Conservation (phyloP, 2,888 invertebrate genomes). For the Monopis laevigella region DNA sequence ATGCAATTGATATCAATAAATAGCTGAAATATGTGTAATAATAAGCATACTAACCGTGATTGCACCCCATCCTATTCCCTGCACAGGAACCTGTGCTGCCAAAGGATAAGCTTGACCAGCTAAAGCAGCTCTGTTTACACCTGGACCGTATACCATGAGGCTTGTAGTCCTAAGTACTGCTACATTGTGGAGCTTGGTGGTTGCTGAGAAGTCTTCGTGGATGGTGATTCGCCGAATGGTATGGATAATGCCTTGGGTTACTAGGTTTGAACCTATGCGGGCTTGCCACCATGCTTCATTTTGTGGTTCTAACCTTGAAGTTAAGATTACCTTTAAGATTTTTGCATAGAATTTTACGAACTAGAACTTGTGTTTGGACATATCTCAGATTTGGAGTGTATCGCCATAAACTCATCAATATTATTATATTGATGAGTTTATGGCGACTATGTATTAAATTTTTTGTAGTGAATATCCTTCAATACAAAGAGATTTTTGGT, state of each 20-base stretch:
- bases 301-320: no score
- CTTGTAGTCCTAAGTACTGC: slow-evolving; percentile 35
- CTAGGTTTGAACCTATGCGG: slow-evolving; percentile 35
- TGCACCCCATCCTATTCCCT: slow-evolving; percentile 47
- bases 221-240: slow-evolving; percentile 31
- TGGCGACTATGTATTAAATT: no score
- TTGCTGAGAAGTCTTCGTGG: slow-evolving; percentile 29
- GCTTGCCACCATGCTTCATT: slow-evolving; percentile 34
- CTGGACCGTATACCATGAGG: slow-evolving; percentile 24
- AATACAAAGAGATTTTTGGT: no score
- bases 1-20: no score
- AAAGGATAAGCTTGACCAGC: slow-evolving; percentile 32
- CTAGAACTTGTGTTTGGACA: no score
- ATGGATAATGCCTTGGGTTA: slow-evolving; percentile 31
- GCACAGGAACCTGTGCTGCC: slow-evolving; percentile 25
- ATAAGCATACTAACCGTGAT: slow-evolving; percentile 31
- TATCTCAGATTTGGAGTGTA: no score
- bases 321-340: no score
- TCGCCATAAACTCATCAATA: no score
- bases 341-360: no score
- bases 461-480: no score
- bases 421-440: no score
- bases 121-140: slow-evolving; percentile 30
- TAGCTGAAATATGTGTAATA: no score
- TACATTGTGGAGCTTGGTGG: slow-evolving; percentile 31